Conservation (phyloP, 1,140 invertebrate species). For the Cydia pomonella region DNA sequence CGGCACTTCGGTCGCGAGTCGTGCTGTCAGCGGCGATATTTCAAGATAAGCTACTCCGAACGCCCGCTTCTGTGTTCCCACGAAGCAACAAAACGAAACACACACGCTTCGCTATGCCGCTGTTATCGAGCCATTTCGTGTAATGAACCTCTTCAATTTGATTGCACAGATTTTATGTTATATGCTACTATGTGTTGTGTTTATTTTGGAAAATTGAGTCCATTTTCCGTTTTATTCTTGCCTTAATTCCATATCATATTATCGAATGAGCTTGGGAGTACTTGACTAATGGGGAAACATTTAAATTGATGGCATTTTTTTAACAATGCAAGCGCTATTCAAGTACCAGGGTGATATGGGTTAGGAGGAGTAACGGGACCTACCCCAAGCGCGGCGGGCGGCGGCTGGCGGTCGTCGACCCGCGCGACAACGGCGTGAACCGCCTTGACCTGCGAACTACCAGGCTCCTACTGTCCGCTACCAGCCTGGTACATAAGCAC, state of each 20-base stretch:
- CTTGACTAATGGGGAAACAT: neutral
- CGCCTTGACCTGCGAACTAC: constrained; percentile 66
- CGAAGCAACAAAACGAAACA: constrained; percentile 43
- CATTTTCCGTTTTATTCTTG: neutral
- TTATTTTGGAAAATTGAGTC: constrained; percentile 5
- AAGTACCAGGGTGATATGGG: constrained; percentile 58
- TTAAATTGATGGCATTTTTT: constrained; percentile 3
- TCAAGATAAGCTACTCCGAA: constrained; percentile 68
- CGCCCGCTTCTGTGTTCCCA: constrained; percentile 57
- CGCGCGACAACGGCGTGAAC: constrained; percentile 51
- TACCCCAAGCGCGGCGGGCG: constrained; percentile 51
- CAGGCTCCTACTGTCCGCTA: constrained; percentile 59
- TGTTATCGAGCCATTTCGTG: constrained; percentile 32
- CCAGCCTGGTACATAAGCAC: constrained; percentile 54
- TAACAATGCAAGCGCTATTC: neutral
- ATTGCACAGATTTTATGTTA: constrained; percentile 12
- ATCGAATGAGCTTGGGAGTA: neutral
- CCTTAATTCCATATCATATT: neutral
- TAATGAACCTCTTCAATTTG: constrained; percentile 31
- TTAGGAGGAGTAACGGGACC: constrained; percentile 63
- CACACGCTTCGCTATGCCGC: constrained; percentile 25
- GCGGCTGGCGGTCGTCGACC: constrained; percentile 65
- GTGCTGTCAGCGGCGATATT: constrained; percentile 63
- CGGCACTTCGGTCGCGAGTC: constrained; percentile 42
- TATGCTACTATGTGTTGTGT: neutral